Evolutionary conservation across 1,140 invertebrate species (phyloP).

Genomic region (Drosophila nannoptera): DNA sequence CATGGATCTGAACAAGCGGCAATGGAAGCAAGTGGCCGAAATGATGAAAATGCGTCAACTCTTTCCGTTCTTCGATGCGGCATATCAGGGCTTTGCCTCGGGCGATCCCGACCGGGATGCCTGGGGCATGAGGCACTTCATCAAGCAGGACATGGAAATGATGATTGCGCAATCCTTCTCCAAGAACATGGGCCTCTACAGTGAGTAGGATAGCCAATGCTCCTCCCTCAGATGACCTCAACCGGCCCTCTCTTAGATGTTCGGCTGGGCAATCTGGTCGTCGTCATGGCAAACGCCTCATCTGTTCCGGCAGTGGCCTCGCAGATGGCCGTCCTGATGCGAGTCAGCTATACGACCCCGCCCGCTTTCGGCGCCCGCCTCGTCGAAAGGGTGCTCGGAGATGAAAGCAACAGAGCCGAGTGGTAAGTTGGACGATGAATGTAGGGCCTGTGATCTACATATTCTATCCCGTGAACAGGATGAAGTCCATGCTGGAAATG

Average conservation of each 20-base stretch:
- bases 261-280: slow-evolving; percentile 92
- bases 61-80: slow-evolving; percentile 99
- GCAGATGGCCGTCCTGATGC: slow-evolving; percentile 95
- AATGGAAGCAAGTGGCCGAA: slow-evolving; percentile 90
- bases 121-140: slow-evolving; percentile 91
- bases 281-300: slow-evolving; percentile 87
- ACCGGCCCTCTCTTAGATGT: slow-evolving; percentile 80
- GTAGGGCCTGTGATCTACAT: not conserved
- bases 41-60: slow-evolving; percentile 90
- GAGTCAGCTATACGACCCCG: slow-evolving; percentile 98
- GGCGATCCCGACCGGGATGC: slow-evolving; percentile 94
- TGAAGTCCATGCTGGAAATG: slow-evolving; percentile 85
- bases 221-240: not conserved
- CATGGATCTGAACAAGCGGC: slow-evolving; percentile 93
- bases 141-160: slow-evolving; percentile 93
- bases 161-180: slow-evolving; percentile 96
- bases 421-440: slow-evolving; percentile 83
- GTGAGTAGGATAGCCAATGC: slow-evolving; percentile 68
- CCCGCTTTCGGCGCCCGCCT: slow-evolving; percentile 95
- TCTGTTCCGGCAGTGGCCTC: slow-evolving; percentile 91
- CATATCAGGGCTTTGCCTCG: slow-evolving; percentile 97
- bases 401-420: slow-evolving; percentile 84
- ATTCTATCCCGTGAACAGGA: not conserved
- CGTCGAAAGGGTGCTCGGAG: slow-evolving; percentile 89
- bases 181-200: slow-evolving; percentile 97